Conservation (phyloP, 2,113 vertebrate genomes). For the Hydropotes inermis region DNA sequence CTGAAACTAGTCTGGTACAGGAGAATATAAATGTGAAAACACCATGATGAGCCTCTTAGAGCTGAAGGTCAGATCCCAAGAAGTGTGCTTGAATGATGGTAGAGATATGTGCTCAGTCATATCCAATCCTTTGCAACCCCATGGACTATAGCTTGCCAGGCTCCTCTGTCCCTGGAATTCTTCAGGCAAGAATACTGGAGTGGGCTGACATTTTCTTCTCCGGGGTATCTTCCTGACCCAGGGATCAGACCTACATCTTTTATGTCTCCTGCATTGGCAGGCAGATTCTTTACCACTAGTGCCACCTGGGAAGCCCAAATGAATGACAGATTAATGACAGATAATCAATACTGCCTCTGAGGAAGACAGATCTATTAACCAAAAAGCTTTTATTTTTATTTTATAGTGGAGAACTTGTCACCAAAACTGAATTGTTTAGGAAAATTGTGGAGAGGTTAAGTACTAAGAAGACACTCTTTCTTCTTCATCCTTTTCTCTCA, state of each 20-base stretch:
- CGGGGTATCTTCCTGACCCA: background rate
- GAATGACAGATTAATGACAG: background rate
- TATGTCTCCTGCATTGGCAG: background rate
- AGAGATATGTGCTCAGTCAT: background rate
- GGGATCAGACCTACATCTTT: background rate
- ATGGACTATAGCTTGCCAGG: background rate
- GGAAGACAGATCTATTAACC: background rate
- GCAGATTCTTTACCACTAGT: background rate
- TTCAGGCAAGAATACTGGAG: background rate
- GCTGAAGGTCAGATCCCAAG: background rate
- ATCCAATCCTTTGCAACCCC: background rate
- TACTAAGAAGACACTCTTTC: background rate
- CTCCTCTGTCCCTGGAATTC: background rate
- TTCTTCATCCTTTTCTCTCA: background rate
- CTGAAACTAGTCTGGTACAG: background rate
- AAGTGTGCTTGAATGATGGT: background rate
- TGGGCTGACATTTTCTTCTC: background rate
- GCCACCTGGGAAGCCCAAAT: background rate
- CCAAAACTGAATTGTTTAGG: background rate
- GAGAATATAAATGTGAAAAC: background rate
- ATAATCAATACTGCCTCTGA: background rate
- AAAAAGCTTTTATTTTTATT: background rate
- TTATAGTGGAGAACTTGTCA: background rate
- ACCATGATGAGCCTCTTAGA: background rate
- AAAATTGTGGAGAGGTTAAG: background rate